Base-by-base conservation (phyloP, 2,888 invertebrate genomes). In the Anarsia innoxiella region DNA sequence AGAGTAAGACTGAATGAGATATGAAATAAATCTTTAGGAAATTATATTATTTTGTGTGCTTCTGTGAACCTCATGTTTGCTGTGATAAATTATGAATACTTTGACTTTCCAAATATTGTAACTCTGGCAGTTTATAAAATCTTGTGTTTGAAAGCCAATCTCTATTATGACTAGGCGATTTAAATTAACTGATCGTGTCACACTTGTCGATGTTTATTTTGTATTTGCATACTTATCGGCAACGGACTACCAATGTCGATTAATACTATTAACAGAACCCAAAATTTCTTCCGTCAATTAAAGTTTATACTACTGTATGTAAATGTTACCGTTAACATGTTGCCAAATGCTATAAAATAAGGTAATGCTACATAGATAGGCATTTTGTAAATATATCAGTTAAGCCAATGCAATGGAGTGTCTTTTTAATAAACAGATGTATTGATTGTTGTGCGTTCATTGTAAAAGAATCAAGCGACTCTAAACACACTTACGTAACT, bases 341-440 rank as follows among this genome's bases (percentile, higher is more conserved):
- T 84, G 83, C 83, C 82, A 84, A 83, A 67, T 64, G 74, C 74
- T 76, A 74, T 63, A 26, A 45, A 66, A 58, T 73, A 79, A 79
- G 74, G 55, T 57, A 60, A 65, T 55, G 70, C 70, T 66, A 70
- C 57, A 62, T 76, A 79, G 73, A 69, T 65, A 65, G 67, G 68
- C 60, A 64, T 66, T 53, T 64, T 83, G 83, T 83, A 82, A 74
- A 82, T 83, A 80, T 80, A 75, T 57, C 49, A 47, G 42, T 42
- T 79, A 78, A 79, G 75, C 69, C 55, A 64, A 66, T 66, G 59
- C 64, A 63, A 69, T 61, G 65, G 66, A 63, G 61, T 68, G 71
- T 65, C 67, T 71, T 76, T 70, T 66, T 67, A 41, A 57, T 60
- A 60, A 63, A 64, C 53, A 58, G 45, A 62, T 70, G 69, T 76